These are phyloP conservation scores for Vanessa tameamea DNA, from an alignment of 1,140 invertebrate genomes.

Conservation along the genomic window DNA sequence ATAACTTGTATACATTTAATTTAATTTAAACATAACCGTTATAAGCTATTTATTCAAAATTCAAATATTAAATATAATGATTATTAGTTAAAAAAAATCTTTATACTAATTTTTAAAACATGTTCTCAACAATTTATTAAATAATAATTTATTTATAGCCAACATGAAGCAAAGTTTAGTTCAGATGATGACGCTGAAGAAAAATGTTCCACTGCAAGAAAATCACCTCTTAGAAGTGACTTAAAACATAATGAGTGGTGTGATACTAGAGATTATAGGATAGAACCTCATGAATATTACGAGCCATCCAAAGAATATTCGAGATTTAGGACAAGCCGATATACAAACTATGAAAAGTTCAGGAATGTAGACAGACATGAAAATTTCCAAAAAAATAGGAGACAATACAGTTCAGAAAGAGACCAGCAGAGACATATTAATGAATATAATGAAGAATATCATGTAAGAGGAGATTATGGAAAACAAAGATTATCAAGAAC, in stretches of 20 bases:
- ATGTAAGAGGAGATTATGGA: constrained; percentile 33
- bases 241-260: neutral
- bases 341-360: constrained; percentile 38
- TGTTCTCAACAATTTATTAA: too few species aligned
- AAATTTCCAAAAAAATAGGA: constrained; percentile 37
- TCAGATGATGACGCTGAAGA: constrained; percentile 59
- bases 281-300: constrained; percentile 10
- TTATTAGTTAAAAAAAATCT: too few species aligned
- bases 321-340: constrained; percentile 39
- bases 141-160: constrained; percentile 35
- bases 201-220: constrained; percentile 23
- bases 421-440: constrained; percentile 14
- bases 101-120: too few species aligned
- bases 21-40: too few species aligned
- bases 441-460: constrained; percentile 25
- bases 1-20: neutral
- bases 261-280: constrained; percentile 29
- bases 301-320: constrained; percentile 24
- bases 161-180: constrained; percentile 44
- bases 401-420: constrained; percentile 47
- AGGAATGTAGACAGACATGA: constrained; percentile 48
- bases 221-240: constrained; percentile 28
- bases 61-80: too few species aligned
- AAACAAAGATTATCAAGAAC: constrained; percentile 32
- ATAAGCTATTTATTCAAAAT: too few species aligned